Conservation (phyloP, 2,113 vertebrate genomes). For the Pitta sordida region DNA sequence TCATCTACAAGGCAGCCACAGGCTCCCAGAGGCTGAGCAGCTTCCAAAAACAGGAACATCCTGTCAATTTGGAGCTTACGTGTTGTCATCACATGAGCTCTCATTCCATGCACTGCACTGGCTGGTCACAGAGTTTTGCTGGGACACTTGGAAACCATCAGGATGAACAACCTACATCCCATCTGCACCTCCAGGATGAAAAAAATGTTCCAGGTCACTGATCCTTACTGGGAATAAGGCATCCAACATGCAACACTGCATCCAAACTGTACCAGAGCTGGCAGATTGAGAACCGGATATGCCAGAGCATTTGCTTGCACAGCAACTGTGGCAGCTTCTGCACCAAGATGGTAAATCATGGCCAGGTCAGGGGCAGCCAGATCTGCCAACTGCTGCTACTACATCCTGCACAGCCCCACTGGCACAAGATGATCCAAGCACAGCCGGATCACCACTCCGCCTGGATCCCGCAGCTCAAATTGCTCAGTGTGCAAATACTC, state of each 20-base stretch:
- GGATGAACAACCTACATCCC: not conserved
- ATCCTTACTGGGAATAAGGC: not conserved
- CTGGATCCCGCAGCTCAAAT: not conserved
- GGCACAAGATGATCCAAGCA: not conserved
- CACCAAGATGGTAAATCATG: not conserved
- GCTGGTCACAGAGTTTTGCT: not conserved
- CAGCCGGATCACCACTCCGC: not conserved
- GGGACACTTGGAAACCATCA: not conserved
- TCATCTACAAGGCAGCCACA: conserved; percentile 6
- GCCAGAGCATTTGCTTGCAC: not conserved
- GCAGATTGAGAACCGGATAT: not conserved
- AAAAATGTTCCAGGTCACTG: not conserved
- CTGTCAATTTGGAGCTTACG: not conserved
- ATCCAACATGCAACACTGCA: not conserved
- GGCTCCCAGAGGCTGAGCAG: not conserved
- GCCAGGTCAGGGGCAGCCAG: not conserved
- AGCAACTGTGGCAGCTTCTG: not conserved
- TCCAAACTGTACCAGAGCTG: not conserved
- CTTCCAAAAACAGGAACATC: conserved; percentile 11
- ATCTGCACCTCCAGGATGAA: not conserved
- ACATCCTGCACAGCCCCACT: not conserved
- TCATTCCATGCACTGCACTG: not conserved
- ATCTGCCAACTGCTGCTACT: not conserved
- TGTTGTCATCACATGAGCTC: not conserved
- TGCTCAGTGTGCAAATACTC: not conserved